Conservation (phyloP, 2,797 vertebrate genomes). For the Lagorchestes hirsutus region DNA sequence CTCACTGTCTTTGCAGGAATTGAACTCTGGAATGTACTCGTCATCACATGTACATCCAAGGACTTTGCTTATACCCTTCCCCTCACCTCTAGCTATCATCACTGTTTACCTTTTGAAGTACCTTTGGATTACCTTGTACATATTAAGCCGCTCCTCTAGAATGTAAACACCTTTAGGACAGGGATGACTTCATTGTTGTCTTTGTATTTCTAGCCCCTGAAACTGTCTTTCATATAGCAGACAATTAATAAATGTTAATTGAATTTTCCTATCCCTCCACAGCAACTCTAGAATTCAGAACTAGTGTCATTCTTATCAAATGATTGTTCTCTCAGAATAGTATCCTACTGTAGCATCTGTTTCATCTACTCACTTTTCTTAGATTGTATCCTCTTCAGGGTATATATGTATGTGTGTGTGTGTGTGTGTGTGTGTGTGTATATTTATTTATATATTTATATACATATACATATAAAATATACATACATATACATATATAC, state of each 20-base stretch:
- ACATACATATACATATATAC: no score
- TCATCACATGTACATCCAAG: neutral
- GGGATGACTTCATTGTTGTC: neutral
- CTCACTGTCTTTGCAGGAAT: neutral
- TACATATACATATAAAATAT: no score
- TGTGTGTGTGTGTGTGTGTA: no score
- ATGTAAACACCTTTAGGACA: neutral
- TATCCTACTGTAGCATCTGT: constrained; percentile 19
- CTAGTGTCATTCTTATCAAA: constrained; percentile 22
- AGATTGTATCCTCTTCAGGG: neutral
- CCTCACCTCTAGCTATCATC: neutral
- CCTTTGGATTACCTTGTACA: neutral
- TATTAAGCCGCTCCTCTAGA: neutral
- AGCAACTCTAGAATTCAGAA: constrained; percentile 44
- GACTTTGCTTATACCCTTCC: neutral
- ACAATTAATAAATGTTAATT: neutral
- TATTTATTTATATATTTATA: neutral
- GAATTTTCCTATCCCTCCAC: constrained; percentile 20
- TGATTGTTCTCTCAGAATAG: constrained; percentile 34
- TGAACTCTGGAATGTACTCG: neutral
- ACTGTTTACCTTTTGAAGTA: neutral
- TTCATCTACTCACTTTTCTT: constrained; percentile 62
- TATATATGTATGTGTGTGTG: neutral
- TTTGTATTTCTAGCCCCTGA: neutral
- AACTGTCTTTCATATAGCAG: neutral